phyloP scores from a whole-genome alignment of 1,140 invertebrate genomes.

The Caenorhabditis inopinata region DNA sequence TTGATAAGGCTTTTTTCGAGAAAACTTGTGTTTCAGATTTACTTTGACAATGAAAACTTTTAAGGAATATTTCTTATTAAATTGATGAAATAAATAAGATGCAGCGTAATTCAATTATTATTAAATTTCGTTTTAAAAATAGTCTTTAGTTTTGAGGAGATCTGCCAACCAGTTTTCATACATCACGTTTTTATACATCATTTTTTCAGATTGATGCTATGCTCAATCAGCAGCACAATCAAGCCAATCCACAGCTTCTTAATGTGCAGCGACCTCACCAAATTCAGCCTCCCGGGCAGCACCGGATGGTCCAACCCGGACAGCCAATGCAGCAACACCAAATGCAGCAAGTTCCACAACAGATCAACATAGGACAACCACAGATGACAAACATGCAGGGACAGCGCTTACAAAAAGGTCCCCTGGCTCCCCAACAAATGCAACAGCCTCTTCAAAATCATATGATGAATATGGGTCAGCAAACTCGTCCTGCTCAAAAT shows the following conservation, averaged over 20 bases:
- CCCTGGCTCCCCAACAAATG: background rate
- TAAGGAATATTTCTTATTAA: too few species aligned
- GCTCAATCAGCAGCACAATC: constrained; percentile 10
- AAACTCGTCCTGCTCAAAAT: background rate
- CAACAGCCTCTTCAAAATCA: background rate
- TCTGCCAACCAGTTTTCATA: too few species aligned
- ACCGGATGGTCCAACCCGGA: background rate
- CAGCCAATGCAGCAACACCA: background rate
- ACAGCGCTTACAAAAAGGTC: background rate
- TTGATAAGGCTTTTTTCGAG: too few species aligned
- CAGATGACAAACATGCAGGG: background rate
- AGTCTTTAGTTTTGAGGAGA: too few species aligned
- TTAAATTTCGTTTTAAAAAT: too few species aligned
- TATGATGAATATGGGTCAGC: constrained; percentile 23
- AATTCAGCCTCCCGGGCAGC: background rate
- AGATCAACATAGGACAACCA: background rate
- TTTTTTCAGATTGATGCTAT: background rate
- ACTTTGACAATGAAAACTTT: too few species aligned
- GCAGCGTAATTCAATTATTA: too few species aligned
- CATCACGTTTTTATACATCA: background rate
- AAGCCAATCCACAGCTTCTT: background rate
- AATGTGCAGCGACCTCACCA: constrained; percentile 12
- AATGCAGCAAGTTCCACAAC: background rate
- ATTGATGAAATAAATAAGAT: too few species aligned
- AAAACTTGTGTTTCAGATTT: too few species aligned